Conservation (phyloP, 1,140 invertebrate species). For the Sipha flava region DNA sequence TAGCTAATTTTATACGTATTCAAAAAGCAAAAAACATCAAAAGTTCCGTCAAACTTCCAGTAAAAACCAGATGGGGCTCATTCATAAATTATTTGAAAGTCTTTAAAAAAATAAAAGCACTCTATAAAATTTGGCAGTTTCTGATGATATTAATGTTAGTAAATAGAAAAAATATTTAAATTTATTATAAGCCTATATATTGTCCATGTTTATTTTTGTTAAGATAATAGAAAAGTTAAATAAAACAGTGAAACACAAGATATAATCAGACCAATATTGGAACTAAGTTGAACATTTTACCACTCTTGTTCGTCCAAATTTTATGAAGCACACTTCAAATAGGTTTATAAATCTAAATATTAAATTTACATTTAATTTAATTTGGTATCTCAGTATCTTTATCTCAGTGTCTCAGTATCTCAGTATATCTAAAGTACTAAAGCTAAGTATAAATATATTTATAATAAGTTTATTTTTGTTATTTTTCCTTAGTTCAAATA, state of each 20-base stretch:
- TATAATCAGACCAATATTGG: not conserved
- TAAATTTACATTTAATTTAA: no score
- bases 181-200: not conserved
- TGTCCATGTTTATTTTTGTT: not conserved
- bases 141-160: not conserved
- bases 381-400: no score
- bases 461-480: no score
- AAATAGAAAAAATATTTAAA: not conserved
- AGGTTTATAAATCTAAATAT: no score
- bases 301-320: not conserved
- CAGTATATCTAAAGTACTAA: no score
- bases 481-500: no score
- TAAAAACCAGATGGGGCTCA: not conserved
- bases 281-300: not conserved
- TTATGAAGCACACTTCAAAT: no score
- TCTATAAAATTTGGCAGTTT: not conserved
- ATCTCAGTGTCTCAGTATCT: no score
- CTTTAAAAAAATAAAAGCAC: not conserved
- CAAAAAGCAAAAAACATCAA: not conserved
- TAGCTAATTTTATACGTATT: not conserved
- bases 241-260: not conserved
- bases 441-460: no score
- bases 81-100: not conserved
- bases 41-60: not conserved
- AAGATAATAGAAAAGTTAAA: not conserved